Evolutionary conservation across 2,113 vertebrate species (phyloP).

Genomic region (Hemiprocne comata): DNA sequence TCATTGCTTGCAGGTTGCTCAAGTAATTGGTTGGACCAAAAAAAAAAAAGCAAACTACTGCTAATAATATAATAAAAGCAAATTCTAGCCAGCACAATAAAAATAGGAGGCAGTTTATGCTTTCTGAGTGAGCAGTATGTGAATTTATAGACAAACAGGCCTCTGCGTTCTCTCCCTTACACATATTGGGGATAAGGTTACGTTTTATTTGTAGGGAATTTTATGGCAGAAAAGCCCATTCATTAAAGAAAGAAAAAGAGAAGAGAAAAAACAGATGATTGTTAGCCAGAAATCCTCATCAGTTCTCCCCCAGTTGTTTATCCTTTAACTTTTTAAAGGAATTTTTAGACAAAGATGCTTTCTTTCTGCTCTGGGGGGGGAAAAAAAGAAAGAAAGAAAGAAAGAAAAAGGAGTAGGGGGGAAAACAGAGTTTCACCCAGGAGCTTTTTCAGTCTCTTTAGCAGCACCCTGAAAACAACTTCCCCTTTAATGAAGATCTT

Average conservation of each 20-base stretch:
- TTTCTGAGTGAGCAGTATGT: neutral
- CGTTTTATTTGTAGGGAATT: conserved; percentile 41
- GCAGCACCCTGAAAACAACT: conserved; percentile 65
- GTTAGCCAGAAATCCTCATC: conserved; percentile 1
- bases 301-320: conserved; percentile 29
- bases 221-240: conserved; percentile 30
- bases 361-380: neutral
- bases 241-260: neutral
- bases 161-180: neutral
- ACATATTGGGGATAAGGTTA: neutral
- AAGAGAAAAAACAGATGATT: conserved; percentile 49
- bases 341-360: conserved; percentile 65
- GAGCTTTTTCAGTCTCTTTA: conserved; percentile 62
- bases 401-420: neutral
- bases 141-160: conserved; percentile 5
- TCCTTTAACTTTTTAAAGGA: conserved; percentile 40
- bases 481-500: conserved; percentile 69
- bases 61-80: conserved; percentile 24
- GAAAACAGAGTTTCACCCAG: conserved; percentile 26
- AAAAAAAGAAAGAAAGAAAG: neutral
- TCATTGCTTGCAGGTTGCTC: neutral
- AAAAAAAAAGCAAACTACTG: neutral
- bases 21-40: neutral
- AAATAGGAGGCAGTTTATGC: neutral
- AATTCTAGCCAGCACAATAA: neutral